Evolutionary conservation across 2,113 vertebrate species (phyloP).

Genomic region (Piprites chloris): DNA sequence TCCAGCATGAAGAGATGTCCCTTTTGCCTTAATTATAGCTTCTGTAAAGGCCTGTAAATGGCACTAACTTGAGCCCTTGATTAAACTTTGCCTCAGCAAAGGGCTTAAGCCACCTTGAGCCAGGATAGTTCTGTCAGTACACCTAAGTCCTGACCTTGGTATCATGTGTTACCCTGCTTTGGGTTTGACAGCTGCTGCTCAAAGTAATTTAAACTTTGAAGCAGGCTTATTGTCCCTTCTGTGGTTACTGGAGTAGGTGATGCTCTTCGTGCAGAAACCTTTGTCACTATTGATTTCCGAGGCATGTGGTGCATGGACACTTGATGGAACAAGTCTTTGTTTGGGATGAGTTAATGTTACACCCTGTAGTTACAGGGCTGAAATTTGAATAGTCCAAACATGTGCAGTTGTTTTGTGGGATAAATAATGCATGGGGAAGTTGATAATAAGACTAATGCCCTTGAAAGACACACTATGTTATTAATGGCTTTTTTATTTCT

Average conservation of each 20-base stretch:
- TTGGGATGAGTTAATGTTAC: not conserved
- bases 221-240: not conserved
- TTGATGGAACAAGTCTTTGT: not conserved
- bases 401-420: not conserved
- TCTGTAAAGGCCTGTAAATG: not conserved
- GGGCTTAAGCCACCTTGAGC: not conserved
- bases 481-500: not conserved
- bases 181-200: slow-evolving; percentile 25
- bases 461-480: not conserved
- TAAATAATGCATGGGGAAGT: not conserved
- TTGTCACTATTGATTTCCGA: not conserved
- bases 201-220: not conserved
- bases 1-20: not conserved
- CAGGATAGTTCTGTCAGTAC: not conserved
- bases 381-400: not conserved
- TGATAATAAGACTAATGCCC: not conserved
- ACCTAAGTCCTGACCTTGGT: not conserved
- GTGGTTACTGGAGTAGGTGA: not conserved
- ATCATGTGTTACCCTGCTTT: not conserved
- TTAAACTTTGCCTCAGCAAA: slow-evolving; percentile 20
- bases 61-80: not conserved
- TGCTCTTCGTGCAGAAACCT: not conserved
- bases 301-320: not conserved
- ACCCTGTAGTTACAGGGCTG: not conserved
- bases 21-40: not conserved